Base-by-base conservation (phyloP, 2,797 vertebrate species). In the Anguilla anguilla region DNA sequence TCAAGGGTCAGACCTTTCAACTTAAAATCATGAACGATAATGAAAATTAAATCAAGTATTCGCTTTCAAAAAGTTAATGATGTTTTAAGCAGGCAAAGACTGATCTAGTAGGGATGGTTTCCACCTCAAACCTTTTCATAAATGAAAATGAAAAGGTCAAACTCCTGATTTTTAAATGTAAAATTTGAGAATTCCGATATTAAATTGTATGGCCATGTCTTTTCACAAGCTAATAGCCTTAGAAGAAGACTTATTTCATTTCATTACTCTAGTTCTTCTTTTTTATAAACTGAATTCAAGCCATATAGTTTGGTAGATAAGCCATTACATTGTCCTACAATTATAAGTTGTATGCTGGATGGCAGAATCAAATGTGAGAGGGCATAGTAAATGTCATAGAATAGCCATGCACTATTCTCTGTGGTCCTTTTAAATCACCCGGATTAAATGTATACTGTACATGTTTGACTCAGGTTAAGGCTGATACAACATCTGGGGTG, bases 1-100 rank as follows among this genome's bases (percentile, higher is more conserved):
- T 39, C 74, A 39, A 19, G 19, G 43, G 74, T 79, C 77, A 81
- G 77, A 81, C 43, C 43, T 81, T 81, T 81, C 43, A 81, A 49
- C 15, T 74, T 35, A 31, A 74, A 35, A 74, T 74, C 28, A 13
- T 74, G 31, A 74, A 15, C 35, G 69, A 74, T 22, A 74, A 11
- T 28, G 28, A 28, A 72, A 72, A 31, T 31, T 3, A 69, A 69
- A 69, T 59, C 6, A 72, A 2, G 69, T 74, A 39, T 74, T 17
- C 9, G 31, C 28, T 35, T 74, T 74, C 13, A 74, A 35, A 74
- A 72, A 72, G n/a, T 72, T 74, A 7, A 39, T 35, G 0, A 28
- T 74, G 69, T 31, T 74, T 74, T n/a, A 15, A 35, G 69, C 13
- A 74, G 2, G 69, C 69, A 74, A 17, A 13, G 13, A 39, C 64